Evolutionary conservation across 2,888 invertebrate species (phyloP).

Genomic region (Dryomyza anilis): DNA sequence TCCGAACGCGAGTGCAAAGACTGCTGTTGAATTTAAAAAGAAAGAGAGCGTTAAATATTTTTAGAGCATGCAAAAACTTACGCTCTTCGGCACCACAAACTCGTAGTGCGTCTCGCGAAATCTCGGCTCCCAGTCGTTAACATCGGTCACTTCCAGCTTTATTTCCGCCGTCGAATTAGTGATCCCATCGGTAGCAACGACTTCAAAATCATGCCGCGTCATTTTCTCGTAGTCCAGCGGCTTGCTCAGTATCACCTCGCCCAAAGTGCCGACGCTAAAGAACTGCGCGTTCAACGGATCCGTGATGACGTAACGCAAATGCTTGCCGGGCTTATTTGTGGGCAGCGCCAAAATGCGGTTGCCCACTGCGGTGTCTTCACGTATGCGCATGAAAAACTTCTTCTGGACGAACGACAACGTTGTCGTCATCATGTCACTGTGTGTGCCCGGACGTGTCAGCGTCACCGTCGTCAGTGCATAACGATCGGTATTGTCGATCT

Average conservation of each 20-base stretch:
- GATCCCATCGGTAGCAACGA: conserved; percentile 76
- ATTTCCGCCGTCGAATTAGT: conserved; percentile 83
- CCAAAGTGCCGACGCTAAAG: conserved; percentile 78
- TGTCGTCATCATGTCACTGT: conserved; percentile 63
- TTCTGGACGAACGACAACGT: conserved; percentile 69
- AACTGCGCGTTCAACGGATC: conserved; percentile 75
- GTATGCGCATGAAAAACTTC: conserved; percentile 72
- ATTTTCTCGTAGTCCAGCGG: conserved; percentile 79
- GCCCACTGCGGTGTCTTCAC: conserved; percentile 78
- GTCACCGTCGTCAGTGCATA: conserved; percentile 85
- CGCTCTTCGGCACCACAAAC: conserved; percentile 65
- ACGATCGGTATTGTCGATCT: conserved; percentile 84
- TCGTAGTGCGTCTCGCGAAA: conserved; percentile 88
- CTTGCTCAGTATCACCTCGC: conserved; percentile 77
- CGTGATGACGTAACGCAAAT: conserved; percentile 76
- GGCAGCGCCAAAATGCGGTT: conserved; percentile 73
- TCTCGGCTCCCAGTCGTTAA: conserved; percentile 93
- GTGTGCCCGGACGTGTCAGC: conserved; percentile 65
- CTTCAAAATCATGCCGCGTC: conserved; percentile 75
- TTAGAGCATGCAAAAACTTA: conserved; percentile 41
- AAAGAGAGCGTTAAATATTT: not conserved
- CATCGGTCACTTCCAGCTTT: conserved; percentile 80
- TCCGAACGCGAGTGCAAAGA: conserved; percentile 49
- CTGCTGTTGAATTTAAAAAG: conserved; percentile 44
- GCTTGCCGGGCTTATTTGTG: conserved; percentile 70